These are phyloP conservation scores for Nasua narica DNA, from an alignment of 2,797 vertebrate genomes.

Conservation along the genomic window DNA sequence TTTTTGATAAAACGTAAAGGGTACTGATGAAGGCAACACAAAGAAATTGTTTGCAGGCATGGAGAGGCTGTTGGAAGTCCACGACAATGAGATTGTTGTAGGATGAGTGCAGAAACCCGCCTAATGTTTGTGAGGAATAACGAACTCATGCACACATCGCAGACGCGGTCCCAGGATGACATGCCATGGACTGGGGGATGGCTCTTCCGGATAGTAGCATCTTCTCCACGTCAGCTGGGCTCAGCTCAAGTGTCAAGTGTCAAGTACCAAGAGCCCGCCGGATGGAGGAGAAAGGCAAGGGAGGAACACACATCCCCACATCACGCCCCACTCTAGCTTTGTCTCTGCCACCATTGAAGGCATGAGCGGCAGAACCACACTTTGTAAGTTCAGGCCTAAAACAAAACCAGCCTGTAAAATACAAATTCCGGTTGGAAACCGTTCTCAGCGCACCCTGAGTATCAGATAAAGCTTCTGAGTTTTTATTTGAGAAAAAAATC, in stretches of 20 bases:
- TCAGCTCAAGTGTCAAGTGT: no score
- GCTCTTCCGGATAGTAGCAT: background rate
- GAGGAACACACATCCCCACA: fast-evolving
- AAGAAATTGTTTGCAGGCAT: background rate
- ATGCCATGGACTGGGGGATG: background rate
- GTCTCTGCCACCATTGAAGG: background rate
- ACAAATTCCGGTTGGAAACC: background rate
- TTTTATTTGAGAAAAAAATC: background rate
- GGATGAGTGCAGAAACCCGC: background rate
- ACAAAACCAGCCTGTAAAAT: background rate
- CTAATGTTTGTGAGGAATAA: background rate
- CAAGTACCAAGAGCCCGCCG: background rate
- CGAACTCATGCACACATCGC: background rate
- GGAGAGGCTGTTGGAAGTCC: background rate
- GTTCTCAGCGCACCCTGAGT: background rate
- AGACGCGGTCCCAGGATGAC: background rate
- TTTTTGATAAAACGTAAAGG: background rate
- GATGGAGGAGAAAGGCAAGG: background rate
- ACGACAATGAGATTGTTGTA: background rate
- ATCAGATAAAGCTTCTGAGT: background rate
- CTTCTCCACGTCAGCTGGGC: background rate
- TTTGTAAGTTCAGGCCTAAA: background rate
- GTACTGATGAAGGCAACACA: background rate
- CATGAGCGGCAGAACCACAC: background rate
- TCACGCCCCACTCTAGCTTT: background rate